Percentiles rank a stretch among this genome's conserved stretches.
phyloP scores from a whole-genome alignment of 2,888 invertebrate genomes.

The Schizotus pectinicornis region DNA sequence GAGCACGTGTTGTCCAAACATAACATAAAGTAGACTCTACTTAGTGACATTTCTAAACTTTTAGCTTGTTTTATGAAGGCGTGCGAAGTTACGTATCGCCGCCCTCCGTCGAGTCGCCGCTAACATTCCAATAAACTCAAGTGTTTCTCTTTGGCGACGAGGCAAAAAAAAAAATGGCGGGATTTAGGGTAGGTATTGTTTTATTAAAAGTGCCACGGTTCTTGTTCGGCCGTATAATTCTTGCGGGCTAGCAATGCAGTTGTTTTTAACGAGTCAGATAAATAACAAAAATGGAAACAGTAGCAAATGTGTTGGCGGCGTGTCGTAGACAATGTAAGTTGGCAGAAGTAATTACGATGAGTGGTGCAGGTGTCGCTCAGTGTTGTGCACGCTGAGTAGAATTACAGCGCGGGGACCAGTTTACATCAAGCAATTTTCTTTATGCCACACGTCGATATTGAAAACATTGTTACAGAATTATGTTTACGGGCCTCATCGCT shows the following conservation, averaged over 20 bases:
- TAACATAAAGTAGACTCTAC: conserved; percentile 55
- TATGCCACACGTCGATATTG: conserved; percentile 29
- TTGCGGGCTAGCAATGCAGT: too few species aligned
- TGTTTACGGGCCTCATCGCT: background rate
- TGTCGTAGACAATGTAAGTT: conserved; percentile 37
- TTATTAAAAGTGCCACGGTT: too few species aligned
- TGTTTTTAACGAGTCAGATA: conserved; percentile 18
- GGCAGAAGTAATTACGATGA: conserved; percentile 49
- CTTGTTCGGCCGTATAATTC: too few species aligned
- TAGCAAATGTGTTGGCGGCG: conserved; percentile 17
- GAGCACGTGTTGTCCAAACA: conserved; percentile 57
- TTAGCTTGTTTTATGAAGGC: conserved; percentile 34
- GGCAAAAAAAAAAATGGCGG: background rate
- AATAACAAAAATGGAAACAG: conserved; percentile 27
- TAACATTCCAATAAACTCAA: background rate
- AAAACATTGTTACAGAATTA: conserved; percentile 19
- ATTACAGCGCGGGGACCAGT: conserved; percentile 49
- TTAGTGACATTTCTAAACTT: conserved; percentile 53
- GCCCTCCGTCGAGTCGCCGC: background rate
- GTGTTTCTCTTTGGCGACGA: background rate
- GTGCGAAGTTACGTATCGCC: background rate
- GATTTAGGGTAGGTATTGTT: too few species aligned
- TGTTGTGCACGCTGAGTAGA: conserved; percentile 37
- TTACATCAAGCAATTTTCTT: conserved; percentile 50
- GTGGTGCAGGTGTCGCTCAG: conserved; percentile 50